Evolutionary conservation across 2,797 vertebrate genomes (phyloP), one percentile per base, ranked within the genome.

Genomic region (Prunella strophiata): DNA sequence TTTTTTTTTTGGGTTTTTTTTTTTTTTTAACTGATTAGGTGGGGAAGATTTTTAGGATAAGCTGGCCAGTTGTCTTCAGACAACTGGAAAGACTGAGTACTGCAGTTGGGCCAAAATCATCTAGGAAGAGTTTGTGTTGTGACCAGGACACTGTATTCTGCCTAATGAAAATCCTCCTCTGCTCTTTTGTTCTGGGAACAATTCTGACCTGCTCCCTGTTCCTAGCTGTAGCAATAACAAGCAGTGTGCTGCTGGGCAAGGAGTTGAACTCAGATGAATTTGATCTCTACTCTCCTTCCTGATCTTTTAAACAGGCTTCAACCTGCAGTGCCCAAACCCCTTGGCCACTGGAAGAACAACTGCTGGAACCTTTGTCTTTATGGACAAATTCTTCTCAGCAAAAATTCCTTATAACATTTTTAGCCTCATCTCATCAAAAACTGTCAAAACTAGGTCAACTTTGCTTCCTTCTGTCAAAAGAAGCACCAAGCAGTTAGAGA

Each of bases 401-500:
- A 75, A 50, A 65, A 26, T 48, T 71, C 14, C 47, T 90, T 13
- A 2, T 72, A 68, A 76, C 9, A 14, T 75, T 94, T 93, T 72
- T 75, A 92, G 70, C 58, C 14, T 83, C 14, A 22, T 89, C 65
- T 89, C 79, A 74, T 93, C 86, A 85, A 82, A 93, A 94, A 43
- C 61, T 83, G 45, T 83, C 52, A 89, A 93, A 96, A 94, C 89
- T 80, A 91, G 78, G 72, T 91, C 79, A 82, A 1, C 87, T 82
- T 87, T 74, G 10, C 75, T 92, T 85, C n/a, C 8, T 85, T 29
- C 59, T 88, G 42, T 87, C 78, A 74, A 63, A 91, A 85, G 78
- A 58, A 89, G 51, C 59, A 73, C 27, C 17, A 30, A 30, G 62
- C 66, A 65, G 29, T 59, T 71, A 34, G 1, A 66, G 81, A n/a